Conservation (phyloP, 2,113 vertebrate genomes). For the Thamnaconus septentrionalis region DNA sequence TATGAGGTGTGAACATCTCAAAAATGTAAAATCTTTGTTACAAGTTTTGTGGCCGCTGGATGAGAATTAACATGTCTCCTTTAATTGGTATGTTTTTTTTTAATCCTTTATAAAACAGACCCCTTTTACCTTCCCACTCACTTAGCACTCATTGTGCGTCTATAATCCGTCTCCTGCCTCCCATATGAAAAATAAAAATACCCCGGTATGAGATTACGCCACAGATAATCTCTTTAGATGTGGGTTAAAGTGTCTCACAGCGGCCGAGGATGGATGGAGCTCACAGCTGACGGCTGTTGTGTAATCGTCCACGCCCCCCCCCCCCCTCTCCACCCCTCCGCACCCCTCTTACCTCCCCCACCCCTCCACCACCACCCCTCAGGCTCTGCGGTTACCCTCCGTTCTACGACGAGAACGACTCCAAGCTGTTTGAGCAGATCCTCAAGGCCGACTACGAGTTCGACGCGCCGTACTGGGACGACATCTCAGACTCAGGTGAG, state of each 20-base stretch:
- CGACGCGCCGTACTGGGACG: constrained; percentile 97
- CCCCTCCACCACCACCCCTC: constrained; percentile 8
- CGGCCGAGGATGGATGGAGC: constrained; percentile 12
- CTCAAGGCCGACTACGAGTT: constrained; percentile 98
- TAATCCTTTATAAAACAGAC: neutral
- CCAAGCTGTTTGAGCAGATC: constrained; percentile 98
- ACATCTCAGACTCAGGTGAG: constrained; percentile 97
- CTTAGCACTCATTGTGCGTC: constrained; percentile 15
- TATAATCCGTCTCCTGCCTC: constrained; percentile 40
- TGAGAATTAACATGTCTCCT: too few species aligned
- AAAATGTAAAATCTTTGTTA: too few species aligned
- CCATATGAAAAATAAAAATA: constrained; percentile 24
- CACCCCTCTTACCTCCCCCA: too few species aligned
- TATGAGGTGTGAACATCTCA: too few species aligned
- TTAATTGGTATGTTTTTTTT: neutral
- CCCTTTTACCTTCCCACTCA: neutral
- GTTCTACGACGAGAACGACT: constrained; percentile 98
- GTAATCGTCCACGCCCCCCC: constrained; percentile 29
- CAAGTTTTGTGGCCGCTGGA: too few species aligned
- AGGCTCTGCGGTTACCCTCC: constrained; percentile 97
- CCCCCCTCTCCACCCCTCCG: too few species aligned
- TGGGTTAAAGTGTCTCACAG: constrained; percentile 42
- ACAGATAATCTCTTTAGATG: constrained; percentile 58
- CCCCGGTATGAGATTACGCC: constrained; percentile 49
- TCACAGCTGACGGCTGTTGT: constrained; percentile 26